A percentile compares a stretch with the other conserved stretches of the same genome.
phyloP scores from a whole-genome alignment of 2,888 invertebrate genomes.

The Melipona bicolor region DNA sequence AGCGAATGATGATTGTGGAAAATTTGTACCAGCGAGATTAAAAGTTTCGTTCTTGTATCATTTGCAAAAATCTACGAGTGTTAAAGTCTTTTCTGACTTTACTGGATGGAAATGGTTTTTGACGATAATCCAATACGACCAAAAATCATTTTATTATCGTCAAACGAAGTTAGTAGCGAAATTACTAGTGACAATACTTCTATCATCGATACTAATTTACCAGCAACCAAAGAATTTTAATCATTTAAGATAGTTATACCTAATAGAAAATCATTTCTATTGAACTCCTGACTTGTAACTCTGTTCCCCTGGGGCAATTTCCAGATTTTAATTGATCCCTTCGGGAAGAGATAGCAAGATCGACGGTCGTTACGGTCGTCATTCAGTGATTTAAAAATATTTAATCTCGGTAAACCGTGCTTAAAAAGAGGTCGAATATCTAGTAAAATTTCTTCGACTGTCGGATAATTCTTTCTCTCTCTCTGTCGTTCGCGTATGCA shows the following conservation, averaged over 20 bases:
- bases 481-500: constrained; percentile 8
- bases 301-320: neutral
- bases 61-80: too few relatives aligned
- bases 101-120: too few relatives aligned
- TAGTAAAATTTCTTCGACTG: constrained; percentile 5
- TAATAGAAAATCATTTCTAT: neutral
- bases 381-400: constrained; percentile 4
- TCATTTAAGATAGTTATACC: neutral
- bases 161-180: too few relatives aligned
- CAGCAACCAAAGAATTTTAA: neutral
- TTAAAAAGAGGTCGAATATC: neutral
- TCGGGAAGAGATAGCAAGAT: too few relatives aligned
- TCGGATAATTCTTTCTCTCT: neutral
- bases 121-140: too few relatives aligned
- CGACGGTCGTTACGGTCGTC: neutral
- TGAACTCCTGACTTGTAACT: neutral
- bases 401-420: neutral
- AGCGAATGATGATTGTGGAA: too few relatives aligned
- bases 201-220: neutral
- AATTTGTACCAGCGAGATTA: too few relatives aligned
- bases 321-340: neutral
- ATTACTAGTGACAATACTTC: neutral
- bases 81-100: too few relatives aligned
- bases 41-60: too few relatives aligned
- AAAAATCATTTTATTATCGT: too few relatives aligned